phyloP scores from a whole-genome alignment of 2,888 invertebrate genomes.

The Operophtera brumata region DNA sequence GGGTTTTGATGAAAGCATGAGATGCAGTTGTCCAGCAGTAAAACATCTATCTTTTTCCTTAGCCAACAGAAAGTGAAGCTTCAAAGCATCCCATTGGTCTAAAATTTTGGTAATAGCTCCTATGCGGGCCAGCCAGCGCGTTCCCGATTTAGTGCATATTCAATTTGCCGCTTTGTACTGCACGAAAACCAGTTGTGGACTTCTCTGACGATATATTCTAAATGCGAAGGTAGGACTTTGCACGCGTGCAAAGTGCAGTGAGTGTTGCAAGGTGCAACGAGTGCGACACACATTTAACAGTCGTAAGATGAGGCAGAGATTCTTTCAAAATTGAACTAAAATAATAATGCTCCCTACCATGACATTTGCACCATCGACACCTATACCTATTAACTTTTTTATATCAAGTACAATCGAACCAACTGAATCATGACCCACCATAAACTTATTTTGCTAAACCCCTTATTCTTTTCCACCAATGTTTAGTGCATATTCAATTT shows the following conservation, averaged over 20 bases:
- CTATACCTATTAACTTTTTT: not conserved
- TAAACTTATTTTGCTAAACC: too few relatives aligned
- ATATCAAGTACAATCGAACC: not conserved
- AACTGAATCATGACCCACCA: too few relatives aligned
- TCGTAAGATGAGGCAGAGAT: conserved; percentile 5
- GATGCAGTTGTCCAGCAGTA: not conserved
- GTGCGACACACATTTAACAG: conserved; percentile 10
- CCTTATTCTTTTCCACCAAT: too few relatives aligned
- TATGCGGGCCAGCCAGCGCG: conserved; percentile 9
- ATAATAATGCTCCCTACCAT: conserved; percentile 13
- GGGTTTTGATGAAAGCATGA: not conserved
- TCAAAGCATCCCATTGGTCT: conserved; percentile 13
- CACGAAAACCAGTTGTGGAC: conserved; percentile 15
- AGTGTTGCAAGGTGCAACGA: conserved; percentile 13
- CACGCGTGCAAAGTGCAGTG: conserved; percentile 9
- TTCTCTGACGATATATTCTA: conserved; percentile 13
- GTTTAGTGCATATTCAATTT: not conserved
- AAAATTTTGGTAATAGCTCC: conserved; percentile 7
- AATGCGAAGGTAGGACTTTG: conserved; percentile 10
- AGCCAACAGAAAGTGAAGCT: conserved; percentile 9
- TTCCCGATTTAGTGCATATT: conserved; percentile 1
- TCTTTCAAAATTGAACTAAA: conserved; percentile 3
- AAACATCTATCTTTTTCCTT: conserved; percentile 9
- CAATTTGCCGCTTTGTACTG: conserved; percentile 5
- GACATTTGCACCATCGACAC: conserved; percentile 6